A percentile compares a stretch with the other conserved stretches of the same genome.
Evolutionary conservation across 2,888 invertebrate genomes (phyloP).

Genomic region (Conchocele bisecta): DNA sequence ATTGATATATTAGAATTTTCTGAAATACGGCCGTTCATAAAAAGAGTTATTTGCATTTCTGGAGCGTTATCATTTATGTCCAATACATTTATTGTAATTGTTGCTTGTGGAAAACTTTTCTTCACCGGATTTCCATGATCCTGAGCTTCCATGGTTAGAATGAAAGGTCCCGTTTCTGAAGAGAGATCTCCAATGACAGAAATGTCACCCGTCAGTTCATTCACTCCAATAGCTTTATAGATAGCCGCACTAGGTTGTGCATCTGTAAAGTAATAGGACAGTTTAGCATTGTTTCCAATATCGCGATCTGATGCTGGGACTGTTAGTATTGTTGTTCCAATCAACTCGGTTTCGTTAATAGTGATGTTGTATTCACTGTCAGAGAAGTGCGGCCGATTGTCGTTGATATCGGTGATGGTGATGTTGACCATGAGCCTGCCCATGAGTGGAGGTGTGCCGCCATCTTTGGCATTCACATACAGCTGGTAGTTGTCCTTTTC

Average conservation of each 20-base stretch:
- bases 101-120: constrained; percentile 83
- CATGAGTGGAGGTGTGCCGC: constrained; percentile 59
- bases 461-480: constrained; percentile 69
- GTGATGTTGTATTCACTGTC: constrained; percentile 68
- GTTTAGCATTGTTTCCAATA: constrained; percentile 88
- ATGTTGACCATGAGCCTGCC: constrained; percentile 67
- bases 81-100: constrained; percentile 84
- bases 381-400: constrained; percentile 70
- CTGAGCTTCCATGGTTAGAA: constrained; percentile 52
- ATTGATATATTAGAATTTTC: constrained; percentile 92
- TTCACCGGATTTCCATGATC: constrained; percentile 52
- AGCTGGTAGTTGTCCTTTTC: constrained; percentile 59
- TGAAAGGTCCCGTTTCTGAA: constrained; percentile 34
- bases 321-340: constrained; percentile 57
- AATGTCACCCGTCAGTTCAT: constrained; percentile 49
- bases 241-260: constrained; percentile 12
- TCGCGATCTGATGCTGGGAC: constrained; percentile 94
- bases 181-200: constrained; percentile 38
- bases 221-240: constrained; percentile 35
- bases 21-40: constrained; percentile 82
- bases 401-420: constrained; percentile 73
- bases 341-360: constrained; percentile 65
- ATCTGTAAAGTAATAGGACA: constrained; percentile 43
- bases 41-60: constrained; percentile 90
- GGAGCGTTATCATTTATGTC: constrained; percentile 95